Evolutionary conservation across 2,113 vertebrate genomes (phyloP).

Genomic region (Ceuthmochares aereus): DNA sequence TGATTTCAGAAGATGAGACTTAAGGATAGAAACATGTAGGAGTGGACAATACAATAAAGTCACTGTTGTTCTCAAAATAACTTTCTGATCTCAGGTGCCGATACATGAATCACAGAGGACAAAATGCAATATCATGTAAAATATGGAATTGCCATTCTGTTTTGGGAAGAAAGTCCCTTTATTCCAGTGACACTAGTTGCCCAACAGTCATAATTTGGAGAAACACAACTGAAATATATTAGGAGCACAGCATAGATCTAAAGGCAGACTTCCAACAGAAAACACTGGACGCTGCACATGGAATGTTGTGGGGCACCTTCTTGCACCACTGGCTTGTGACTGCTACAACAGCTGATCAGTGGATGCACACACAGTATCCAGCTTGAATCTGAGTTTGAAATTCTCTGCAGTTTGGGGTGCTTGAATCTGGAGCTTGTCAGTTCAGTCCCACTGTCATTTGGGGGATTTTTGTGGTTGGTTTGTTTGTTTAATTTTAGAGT

Average conservation of each 20-base stretch:
- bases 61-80: background rate
- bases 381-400: background rate
- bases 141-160: background rate
- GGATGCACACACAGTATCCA: background rate
- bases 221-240: background rate
- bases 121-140: background rate
- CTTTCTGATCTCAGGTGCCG: background rate
- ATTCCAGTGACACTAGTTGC: background rate
- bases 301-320: background rate
- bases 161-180: background rate
- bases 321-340: background rate
- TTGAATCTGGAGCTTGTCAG: background rate
- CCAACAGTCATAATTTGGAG: background rate
- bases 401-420: background rate
- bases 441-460: background rate
- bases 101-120: background rate
- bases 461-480: background rate
- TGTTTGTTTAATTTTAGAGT: background rate
- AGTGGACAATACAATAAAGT: constrained; percentile 10
- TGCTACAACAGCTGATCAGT: background rate
- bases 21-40: background rate
- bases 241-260: background rate
- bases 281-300: background rate
- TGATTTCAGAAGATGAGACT: constrained; percentile 25
- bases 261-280: background rate